Evolutionary conservation across 2,888 invertebrate species (phyloP), one percentile per base, ranked within the genome.

Genomic region (Nesidiocoris tenuis): DNA sequence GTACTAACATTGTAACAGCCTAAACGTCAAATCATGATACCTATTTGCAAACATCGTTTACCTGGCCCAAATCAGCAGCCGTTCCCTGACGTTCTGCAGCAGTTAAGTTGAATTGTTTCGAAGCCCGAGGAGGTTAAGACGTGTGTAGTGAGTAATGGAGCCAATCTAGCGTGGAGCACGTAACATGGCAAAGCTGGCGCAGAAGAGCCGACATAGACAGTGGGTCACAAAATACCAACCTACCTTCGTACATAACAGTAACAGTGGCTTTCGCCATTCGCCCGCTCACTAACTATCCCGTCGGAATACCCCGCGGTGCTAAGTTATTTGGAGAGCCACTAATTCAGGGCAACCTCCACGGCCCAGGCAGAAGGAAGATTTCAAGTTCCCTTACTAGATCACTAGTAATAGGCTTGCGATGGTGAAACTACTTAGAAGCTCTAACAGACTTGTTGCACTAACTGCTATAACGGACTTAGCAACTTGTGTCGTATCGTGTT

Each of bases 331-430:
- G 21, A 22, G 56, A 56, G 67, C 56, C 67, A 56, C 56, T 67
- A 67, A 67, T 67, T 67, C 67, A 56, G 55, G 55, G 21, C 55
- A 67, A 67, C 67, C 56, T 21, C 67, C 55, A n/a, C 2, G 59
- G 5, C 56, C 55, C 23, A 16, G 39, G 25, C 25, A 3, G 56
- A 2, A 19, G n/a, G 67, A 56, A 55, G 67, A 67, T 67, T 67
- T 55, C 67, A 67, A 67, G 55, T 67, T 67, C 23, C 67, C 67
- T 67, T 56, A 67, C 67, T 67, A 55, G 56, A 67, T 67, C 67
- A 67, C 55, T 67, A 56, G 55, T 72, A 72, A 72, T 72, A 72
- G 72, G 72, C 61, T 72, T 72, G 72, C 54, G 72, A 72, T 61
- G 72, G 61, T 61, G 19, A 25, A 61, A 72, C 72, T 72, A 54